Base-by-base conservation (phyloP, 2,797 vertebrate species). In the Catostomus latipinnis region DNA sequence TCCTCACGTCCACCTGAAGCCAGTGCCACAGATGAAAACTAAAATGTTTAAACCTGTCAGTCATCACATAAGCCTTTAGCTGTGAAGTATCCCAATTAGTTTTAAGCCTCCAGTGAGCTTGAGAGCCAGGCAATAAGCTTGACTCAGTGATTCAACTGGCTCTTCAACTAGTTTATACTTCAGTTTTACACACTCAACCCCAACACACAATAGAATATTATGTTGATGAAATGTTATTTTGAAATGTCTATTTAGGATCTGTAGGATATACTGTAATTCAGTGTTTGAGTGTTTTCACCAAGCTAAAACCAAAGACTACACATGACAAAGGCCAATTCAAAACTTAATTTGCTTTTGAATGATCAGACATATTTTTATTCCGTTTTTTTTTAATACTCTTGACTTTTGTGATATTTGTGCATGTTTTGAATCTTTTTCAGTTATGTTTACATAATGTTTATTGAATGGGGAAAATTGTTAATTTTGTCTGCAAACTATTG, bases 11-110 rank as follows among this genome's bases (percentile, higher is more conserved):
- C 95, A 8, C 90, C 92, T 0, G 94, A 94, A 65, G 86, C 89
- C 81, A 93, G 92, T 57, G 82, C 91, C 1, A 92, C 92, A 9
- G 92, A 95, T 1, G 92, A 34, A 34, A 4, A 94, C 86, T 94
- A 93, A 2, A 93, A 93, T 0, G 88, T 94, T 83, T 96, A 92
- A 95, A 10, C 46, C 16, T 8, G 58, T 43, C 8, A 60, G 5
- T 56, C 11, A 6, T 16, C 63, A 18, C n/a, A 11, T 56, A 43
- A 43, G 11, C 7, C 48, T 34, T 45, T 14, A 66, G 13, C 58
- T 62, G 53, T 72, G 54, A 67, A 67, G 53, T 68, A 58, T 16
- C 46, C 22, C 2, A 3, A 76, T 1, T 13, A 12, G 0, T 8
- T 53, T 34, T 34, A 34, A 34, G 34, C 34, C 34, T 34, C 34